Evolutionary conservation across 1,140 invertebrate genomes (phyloP).

Genomic region (Dendrolimus kikuchii): DNA sequence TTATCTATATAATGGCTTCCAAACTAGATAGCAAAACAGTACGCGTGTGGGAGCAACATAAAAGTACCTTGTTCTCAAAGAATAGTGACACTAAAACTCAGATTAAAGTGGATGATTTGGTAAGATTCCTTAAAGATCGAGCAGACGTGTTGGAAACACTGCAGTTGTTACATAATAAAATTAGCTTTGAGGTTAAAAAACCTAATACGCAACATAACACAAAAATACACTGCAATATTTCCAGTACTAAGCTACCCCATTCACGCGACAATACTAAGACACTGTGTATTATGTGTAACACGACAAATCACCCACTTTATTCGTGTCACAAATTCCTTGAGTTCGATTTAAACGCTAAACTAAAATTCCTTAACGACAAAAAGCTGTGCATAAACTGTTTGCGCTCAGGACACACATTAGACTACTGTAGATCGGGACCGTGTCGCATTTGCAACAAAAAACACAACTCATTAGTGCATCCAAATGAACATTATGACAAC

Average conservation of each 20-base stretch:
- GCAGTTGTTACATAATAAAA: conserved; percentile 9
- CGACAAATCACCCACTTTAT: conserved; percentile 19
- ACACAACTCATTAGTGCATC: conserved; percentile 21
- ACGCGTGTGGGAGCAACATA: too few species aligned
- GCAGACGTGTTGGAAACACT: conserved; percentile 10
- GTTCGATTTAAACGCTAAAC: conserved; percentile 8
- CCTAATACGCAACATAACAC: conserved; percentile 13
- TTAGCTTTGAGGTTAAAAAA: conserved; percentile 4
- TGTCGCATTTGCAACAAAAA: conserved; percentile 15
- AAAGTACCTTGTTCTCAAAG: too few species aligned
- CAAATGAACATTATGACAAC: conserved; percentile 3
- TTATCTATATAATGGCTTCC: too few species aligned
- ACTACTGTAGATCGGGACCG: too few species aligned
- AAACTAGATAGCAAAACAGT: too few species aligned
- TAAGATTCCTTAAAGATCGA: conserved; percentile 3
- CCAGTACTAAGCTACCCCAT: conserved; percentile 7
- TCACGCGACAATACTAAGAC: not conserved
- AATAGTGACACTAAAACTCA: not conserved
- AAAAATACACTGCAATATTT: conserved; percentile 13
- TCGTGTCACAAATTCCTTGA: conserved; percentile 18
- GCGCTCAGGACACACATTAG: conserved; percentile 16
- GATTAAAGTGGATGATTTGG: conserved; percentile 14
- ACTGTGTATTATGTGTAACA: conserved; percentile 14
- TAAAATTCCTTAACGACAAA: conserved; percentile 16
- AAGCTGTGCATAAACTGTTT: conserved; percentile 23